These are phyloP conservation scores for Naja naja DNA, from an alignment of 2,113 vertebrate species.

Conservation along the genomic window DNA sequence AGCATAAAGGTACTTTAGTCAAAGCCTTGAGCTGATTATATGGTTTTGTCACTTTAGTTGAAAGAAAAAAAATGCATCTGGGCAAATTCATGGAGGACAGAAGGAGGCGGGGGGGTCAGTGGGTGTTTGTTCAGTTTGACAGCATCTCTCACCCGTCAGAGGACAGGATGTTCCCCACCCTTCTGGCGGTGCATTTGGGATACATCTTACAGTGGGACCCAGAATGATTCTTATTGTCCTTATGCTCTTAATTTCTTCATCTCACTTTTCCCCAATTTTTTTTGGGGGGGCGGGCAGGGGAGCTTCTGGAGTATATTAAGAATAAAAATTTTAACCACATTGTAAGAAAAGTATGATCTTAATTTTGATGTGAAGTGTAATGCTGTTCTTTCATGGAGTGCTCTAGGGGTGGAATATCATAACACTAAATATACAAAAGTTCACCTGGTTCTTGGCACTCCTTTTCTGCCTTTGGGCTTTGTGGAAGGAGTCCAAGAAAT, in stretches of 20 bases:
- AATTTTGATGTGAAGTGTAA: background rate
- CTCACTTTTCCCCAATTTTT: background rate
- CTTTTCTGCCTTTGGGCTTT: conserved; percentile 6
- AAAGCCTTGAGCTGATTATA: background rate
- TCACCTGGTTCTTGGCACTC: conserved; percentile 21
- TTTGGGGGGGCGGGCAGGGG: background rate
- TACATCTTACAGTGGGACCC: background rate
- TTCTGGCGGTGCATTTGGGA: background rate
- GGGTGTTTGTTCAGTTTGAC: background rate
- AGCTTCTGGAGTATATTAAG: background rate
- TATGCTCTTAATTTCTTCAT: background rate
- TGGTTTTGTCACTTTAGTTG: background rate
- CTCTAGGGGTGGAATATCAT: background rate
- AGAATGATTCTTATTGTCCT: background rate
- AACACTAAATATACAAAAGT: conserved; percentile 25
- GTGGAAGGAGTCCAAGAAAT: conserved; percentile 46
- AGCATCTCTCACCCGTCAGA: background rate
- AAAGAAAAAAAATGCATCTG: background rate
- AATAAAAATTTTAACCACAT: fast-evolving
- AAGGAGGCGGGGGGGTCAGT: background rate
- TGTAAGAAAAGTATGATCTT: background rate
- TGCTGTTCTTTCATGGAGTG: background rate
- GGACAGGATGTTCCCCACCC: background rate
- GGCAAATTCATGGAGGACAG: background rate
- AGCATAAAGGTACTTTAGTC: background rate